Percentiles rank a stretch among this genome's conserved stretches.
Conservation (phyloP, 2,797 vertebrate species). For the Ctenopoma multispine region DNA sequence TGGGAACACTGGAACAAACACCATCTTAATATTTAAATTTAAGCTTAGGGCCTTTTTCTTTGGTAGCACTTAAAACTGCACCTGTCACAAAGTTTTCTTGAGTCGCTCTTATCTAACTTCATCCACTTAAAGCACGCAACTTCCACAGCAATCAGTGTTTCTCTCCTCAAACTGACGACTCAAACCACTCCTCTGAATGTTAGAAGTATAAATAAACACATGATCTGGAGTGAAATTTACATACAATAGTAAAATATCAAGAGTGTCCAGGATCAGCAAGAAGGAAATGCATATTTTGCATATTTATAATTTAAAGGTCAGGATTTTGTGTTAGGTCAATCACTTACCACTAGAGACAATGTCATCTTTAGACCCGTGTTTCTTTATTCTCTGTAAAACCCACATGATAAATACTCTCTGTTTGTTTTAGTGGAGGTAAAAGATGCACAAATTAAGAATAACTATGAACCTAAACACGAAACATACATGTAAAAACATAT, state of each 20-base stretch:
- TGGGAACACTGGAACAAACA: background rate
- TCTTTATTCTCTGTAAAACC: constrained; percentile 3
- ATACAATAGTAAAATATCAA: background rate
- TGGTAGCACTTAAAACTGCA: background rate
- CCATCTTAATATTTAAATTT: constrained; percentile 20
- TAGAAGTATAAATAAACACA: background rate
- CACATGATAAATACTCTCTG: background rate
- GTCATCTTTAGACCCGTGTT: too few relatives aligned
- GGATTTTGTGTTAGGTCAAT: too few relatives aligned
- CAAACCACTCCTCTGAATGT: background rate
- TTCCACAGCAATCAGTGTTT: background rate
- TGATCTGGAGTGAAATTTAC: background rate
- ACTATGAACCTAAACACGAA: background rate
- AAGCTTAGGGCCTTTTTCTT: background rate
- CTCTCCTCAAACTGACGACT: constrained; percentile 4
- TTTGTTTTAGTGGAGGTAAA: background rate
- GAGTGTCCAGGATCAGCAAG: background rate
- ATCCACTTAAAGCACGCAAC: background rate
- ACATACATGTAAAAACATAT: background rate
- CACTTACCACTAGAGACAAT: too few relatives aligned
- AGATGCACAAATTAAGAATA: background rate
- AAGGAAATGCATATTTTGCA: background rate
- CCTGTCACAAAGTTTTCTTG: background rate
- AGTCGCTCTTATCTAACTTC: background rate
- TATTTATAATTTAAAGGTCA: background rate